phyloP scores from a whole-genome alignment of 1,140 invertebrate species.

The Microplitis demolitor region DNA sequence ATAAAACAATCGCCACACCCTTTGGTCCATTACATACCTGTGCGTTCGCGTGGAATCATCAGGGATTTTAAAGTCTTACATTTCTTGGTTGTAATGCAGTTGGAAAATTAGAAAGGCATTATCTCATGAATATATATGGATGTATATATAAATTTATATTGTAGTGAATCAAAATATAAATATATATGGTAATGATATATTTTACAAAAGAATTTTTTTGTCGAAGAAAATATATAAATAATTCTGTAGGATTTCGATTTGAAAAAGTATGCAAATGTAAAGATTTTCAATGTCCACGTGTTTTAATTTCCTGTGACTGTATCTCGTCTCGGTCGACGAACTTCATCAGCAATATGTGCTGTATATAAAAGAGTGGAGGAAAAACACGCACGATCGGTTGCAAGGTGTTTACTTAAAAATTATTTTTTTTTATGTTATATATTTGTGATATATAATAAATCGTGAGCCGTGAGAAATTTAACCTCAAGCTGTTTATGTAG shows the following conservation, averaged over 20 bases:
- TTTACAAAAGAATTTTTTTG: no score
- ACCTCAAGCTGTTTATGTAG: no score
- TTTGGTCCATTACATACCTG: not conserved
- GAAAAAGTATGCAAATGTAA: not conserved
- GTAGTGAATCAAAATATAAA: no score
- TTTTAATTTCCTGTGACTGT: slow-evolving; percentile 1
- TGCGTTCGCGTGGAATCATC: not conserved
- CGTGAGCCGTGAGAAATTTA: no score
- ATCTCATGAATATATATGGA: no score
- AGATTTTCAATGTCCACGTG: not conserved
- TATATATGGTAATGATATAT: no score
- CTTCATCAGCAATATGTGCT: not conserved
- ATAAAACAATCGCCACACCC: not conserved
- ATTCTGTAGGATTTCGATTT: not conserved
- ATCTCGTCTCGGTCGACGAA: slow-evolving; percentile 17
- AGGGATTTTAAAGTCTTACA: not conserved
- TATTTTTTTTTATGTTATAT: not conserved
- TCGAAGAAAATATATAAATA: no score
- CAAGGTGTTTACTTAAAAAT: not conserved
- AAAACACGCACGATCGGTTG: slow-evolving; percentile 18
- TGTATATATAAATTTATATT: no score
- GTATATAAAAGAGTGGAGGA: not conserved
- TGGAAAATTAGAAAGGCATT: no score
- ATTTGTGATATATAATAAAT: no score
- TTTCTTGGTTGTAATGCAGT: not conserved